phyloP scores from a whole-genome alignment of 2,888 invertebrate species.

The Drosophila phalerata region DNA sequence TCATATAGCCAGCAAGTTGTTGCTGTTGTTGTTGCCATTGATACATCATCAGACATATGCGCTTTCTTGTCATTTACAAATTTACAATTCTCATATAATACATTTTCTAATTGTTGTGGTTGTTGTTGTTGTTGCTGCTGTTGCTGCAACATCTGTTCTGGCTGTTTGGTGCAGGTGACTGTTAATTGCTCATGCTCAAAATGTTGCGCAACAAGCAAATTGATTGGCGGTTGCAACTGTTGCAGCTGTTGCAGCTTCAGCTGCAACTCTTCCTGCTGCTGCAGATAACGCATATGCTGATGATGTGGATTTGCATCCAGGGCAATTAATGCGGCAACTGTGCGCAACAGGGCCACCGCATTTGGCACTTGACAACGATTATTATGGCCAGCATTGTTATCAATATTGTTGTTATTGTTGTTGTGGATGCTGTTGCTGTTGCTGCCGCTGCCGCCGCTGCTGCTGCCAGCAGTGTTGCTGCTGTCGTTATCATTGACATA shows the following conservation, averaged over 20 bases:
- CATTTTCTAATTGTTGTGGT: conserved; percentile 61
- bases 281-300: conserved; percentile 85
- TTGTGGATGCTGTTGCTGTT: conserved; percentile 51
- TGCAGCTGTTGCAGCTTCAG: conserved; percentile 84
- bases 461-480: conserved; percentile 42
- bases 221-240: conserved; percentile 39
- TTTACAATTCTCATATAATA: conserved; percentile 73
- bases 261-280: conserved; percentile 81
- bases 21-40: conserved; percentile 36
- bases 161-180: conserved; percentile 83
- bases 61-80: conserved; percentile 41
- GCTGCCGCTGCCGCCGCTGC: conserved; percentile 25
- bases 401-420: conserved; percentile 57
- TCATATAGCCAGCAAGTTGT: conserved; percentile 30
- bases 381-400: conserved; percentile 39
- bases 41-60: conserved; percentile 58
- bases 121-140: conserved; percentile 55
- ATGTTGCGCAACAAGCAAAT: conserved; percentile 46
- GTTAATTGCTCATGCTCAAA: conserved; percentile 79
- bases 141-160: conserved; percentile 82
- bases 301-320: conserved; percentile 86
- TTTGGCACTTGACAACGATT: conserved; percentile 74
- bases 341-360: conserved; percentile 83
- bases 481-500: conserved; percentile 64
- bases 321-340: conserved; percentile 83